Percentiles rank a stretch among this genome's conserved stretches.
Evolutionary conservation across 2,113 vertebrate genomes (phyloP).

Genomic region (Chrysochloris asiatica): DNA sequence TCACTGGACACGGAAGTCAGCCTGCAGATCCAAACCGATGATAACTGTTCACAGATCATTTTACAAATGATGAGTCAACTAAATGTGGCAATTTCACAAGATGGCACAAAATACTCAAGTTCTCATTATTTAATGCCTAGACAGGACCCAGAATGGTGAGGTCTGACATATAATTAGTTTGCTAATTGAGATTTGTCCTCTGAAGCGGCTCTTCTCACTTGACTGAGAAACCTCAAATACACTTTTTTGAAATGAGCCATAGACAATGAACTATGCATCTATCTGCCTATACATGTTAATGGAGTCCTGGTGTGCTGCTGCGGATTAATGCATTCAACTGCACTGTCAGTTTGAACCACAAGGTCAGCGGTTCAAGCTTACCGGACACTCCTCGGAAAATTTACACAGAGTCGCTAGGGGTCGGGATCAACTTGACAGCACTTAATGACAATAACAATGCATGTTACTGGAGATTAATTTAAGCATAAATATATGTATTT

Average conservation of each 20-base stretch:
- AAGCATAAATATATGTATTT: not conserved
- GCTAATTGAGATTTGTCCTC: not conserved
- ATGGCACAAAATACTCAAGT: not conserved
- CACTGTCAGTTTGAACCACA: too few relatives aligned
- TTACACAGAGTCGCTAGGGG: too few relatives aligned
- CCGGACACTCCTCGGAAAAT: too few relatives aligned
- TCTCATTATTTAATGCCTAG: not conserved
- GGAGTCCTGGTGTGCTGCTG: too few relatives aligned
- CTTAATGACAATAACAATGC: too few relatives aligned
- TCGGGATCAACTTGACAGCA: too few relatives aligned
- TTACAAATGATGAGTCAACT: not conserved
- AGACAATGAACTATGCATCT: not conserved
- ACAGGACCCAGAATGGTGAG: not conserved
- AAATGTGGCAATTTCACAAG: not conserved
- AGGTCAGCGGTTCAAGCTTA: too few relatives aligned
- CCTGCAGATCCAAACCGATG: not conserved
- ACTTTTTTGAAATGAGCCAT: too few relatives aligned
- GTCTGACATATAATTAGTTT: not conserved
- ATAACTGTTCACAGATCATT: not conserved
- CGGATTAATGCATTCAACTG: too few relatives aligned
- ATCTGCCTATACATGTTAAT: not conserved
- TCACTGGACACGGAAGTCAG: not conserved
- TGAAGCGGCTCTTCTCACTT: not conserved
- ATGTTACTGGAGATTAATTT: not conserved
- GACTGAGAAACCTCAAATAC: not conserved